Evolutionary conservation across 2,888 invertebrate genomes (phyloP).

Genomic region (Ophioninae sp.): DNA sequence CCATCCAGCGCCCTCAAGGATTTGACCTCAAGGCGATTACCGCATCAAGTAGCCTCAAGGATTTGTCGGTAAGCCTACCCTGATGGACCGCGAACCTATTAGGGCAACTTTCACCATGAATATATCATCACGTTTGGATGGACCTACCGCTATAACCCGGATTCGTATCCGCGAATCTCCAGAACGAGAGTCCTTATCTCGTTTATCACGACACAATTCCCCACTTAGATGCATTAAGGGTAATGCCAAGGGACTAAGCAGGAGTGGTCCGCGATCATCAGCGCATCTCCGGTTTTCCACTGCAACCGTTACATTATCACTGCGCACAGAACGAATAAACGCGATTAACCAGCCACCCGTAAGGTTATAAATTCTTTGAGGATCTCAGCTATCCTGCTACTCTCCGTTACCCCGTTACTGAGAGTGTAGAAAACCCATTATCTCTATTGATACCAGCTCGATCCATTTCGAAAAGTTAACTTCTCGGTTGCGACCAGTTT

Average conservation of each 20-base stretch:
- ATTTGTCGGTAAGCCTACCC: constrained; percentile 57
- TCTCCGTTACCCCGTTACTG: constrained; percentile 34
- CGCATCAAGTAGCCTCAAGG: constrained; percentile 30
- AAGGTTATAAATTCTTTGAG: constrained; percentile 65
- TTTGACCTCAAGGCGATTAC: constrained; percentile 26
- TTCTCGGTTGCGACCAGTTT: constrained; percentile 45
- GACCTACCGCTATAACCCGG: constrained; percentile 30
- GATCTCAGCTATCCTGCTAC: constrained; percentile 49
- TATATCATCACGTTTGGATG: constrained; percentile 53
- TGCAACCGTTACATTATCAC: constrained; percentile 49
- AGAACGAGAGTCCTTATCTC: constrained; percentile 66
- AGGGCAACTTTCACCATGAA: constrained; percentile 57
- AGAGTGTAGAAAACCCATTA: constrained; percentile 66
- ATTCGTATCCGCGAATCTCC: constrained; percentile 58
- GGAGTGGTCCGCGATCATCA: constrained; percentile 61
- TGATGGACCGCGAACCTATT: constrained; percentile 58
- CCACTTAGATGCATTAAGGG: constrained; percentile 65
- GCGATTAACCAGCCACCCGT: constrained; percentile 38
- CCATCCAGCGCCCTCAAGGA: constrained; percentile 34
- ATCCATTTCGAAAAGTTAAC: constrained; percentile 65
- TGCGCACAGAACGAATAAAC: constrained; percentile 42
- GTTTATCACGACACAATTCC: constrained; percentile 67
- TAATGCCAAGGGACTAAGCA: constrained; percentile 62
- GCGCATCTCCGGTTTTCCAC: constrained; percentile 31
- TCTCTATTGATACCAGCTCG: constrained; percentile 68